Conservation (phyloP, 2,888 invertebrate species). For the Plagodis dolabraria region DNA sequence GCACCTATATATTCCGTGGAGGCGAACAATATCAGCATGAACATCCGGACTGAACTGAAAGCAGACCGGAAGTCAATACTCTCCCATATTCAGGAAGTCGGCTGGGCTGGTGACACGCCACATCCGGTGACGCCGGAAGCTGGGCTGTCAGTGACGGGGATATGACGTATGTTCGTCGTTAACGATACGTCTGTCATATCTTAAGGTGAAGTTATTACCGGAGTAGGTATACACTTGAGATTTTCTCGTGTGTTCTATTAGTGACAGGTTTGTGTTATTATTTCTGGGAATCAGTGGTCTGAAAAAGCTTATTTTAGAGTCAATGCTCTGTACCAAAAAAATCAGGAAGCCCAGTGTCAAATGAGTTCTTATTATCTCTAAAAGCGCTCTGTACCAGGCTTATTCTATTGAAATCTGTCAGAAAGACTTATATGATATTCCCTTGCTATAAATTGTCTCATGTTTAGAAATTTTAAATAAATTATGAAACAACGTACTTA, state of each 20-base stretch:
- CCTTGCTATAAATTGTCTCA: too few species aligned
- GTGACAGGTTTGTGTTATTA: not conserved
- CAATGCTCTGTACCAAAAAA: too few species aligned
- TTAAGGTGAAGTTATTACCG: not conserved
- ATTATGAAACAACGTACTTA: too few species aligned
- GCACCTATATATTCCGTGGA: not conserved
- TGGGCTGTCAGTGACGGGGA: constrained; percentile 17
- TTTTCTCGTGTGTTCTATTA: not conserved
- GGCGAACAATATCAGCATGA: constrained; percentile 3
- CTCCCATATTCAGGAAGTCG: constrained; percentile 26
- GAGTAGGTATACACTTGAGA: not conserved
- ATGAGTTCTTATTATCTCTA: too few species aligned
- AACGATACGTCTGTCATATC: constrained; percentile 12
- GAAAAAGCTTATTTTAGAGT: too few species aligned
- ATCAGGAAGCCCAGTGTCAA: too few species aligned
- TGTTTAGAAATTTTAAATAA: too few species aligned
- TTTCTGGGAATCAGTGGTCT: too few species aligned
- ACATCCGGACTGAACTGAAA: constrained; percentile 11
- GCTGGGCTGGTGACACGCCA: constrained; percentile 23
- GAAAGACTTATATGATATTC: too few species aligned
- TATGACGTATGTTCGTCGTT: constrained; percentile 16
- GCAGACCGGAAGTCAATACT: constrained; percentile 22
- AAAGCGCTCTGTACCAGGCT: too few species aligned
- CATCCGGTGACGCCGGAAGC: constrained; percentile 20
- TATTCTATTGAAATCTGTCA: too few species aligned